Evolutionary conservation across 2,113 vertebrate genomes (phyloP).

Genomic region (Pelobates fuscus): DNA sequence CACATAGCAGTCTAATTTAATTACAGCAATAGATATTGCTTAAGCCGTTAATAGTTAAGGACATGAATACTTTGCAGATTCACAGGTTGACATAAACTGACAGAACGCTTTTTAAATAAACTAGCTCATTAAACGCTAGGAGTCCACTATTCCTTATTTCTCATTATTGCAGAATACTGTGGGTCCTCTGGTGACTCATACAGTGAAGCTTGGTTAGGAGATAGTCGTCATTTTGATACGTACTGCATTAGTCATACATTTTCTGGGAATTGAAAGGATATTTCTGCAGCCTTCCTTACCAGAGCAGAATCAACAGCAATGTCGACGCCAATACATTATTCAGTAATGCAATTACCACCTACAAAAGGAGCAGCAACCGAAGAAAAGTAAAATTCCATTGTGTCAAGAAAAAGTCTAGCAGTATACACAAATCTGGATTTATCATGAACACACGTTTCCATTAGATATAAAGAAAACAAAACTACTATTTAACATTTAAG

Average conservation of each 20-base stretch:
- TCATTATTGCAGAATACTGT: conserved; percentile 36
- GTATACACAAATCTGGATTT: not conserved
- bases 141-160: conserved; percentile 29
- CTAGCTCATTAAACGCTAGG: conserved; percentile 33
- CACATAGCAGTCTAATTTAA: conserved; percentile 23
- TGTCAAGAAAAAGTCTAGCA: conserved; percentile 23
- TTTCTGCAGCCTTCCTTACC: conserved; percentile 28
- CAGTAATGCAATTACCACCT: conserved; percentile 36
- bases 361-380: conserved; percentile 7
- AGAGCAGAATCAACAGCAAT: conserved; percentile 21
- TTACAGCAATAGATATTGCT: conserved; percentile 28
- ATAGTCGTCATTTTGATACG: conserved; percentile 30
- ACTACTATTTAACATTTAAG: no score
- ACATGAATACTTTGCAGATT: conserved; percentile 21
- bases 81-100: conserved; percentile 30
- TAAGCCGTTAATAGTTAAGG: conserved; percentile 1
- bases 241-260: conserved; percentile 41
- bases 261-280: conserved; percentile 31
- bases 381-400: not conserved
- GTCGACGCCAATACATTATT: conserved; percentile 39
- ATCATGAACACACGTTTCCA: not conserved
- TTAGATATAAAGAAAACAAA: not conserved
- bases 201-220: conserved; percentile 12
- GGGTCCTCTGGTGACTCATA: conserved; percentile 39
- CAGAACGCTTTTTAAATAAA: conserved; percentile 34